Percentiles rank a stretch among this genome's conserved stretches.
Conservation (phyloP, 2,888 invertebrate genomes). For the Nephrotoma flavescens region DNA sequence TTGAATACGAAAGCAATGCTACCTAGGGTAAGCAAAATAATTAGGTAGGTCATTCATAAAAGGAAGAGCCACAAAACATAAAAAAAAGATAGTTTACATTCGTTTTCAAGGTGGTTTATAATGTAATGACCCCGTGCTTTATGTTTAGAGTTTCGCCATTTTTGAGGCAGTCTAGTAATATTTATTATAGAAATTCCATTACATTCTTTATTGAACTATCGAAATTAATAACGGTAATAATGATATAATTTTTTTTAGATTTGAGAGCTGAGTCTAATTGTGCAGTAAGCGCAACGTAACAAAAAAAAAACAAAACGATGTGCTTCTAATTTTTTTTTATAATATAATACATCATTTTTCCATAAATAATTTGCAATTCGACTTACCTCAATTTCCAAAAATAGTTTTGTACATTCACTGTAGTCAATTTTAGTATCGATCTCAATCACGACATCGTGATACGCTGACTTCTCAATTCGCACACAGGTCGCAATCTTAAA, state of each 20-base stretch:
- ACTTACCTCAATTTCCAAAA: conserved; percentile 7
- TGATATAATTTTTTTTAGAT: not conserved
- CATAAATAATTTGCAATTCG: not conserved
- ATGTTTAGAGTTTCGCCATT: too few species aligned
- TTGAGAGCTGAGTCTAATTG: conserved; percentile 5
- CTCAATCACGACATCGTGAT: conserved; percentile 7
- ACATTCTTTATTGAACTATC: not conserved
- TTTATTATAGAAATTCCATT: not conserved
- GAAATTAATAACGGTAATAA: not conserved
- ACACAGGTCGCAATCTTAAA: not conserved
- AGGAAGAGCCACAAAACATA: not conserved
- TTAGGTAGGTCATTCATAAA: not conserved
- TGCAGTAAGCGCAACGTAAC: conserved; percentile 4
- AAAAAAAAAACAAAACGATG: not conserved
- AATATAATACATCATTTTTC: not conserved
- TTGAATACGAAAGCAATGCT: too few species aligned
- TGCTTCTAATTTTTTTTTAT: not conserved
- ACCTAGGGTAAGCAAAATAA: too few species aligned
- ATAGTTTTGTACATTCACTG: conserved; percentile 5
- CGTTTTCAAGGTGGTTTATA: not conserved
- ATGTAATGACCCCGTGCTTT: not conserved
- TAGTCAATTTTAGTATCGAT: conserved; percentile 4
- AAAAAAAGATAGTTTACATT: not conserved
- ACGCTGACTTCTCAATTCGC: not conserved
- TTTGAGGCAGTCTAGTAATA: too few species aligned